These are phyloP conservation scores for Brenthis daphne DNA, from an alignment of 2,888 invertebrate genomes.

Conservation along the genomic window DNA sequence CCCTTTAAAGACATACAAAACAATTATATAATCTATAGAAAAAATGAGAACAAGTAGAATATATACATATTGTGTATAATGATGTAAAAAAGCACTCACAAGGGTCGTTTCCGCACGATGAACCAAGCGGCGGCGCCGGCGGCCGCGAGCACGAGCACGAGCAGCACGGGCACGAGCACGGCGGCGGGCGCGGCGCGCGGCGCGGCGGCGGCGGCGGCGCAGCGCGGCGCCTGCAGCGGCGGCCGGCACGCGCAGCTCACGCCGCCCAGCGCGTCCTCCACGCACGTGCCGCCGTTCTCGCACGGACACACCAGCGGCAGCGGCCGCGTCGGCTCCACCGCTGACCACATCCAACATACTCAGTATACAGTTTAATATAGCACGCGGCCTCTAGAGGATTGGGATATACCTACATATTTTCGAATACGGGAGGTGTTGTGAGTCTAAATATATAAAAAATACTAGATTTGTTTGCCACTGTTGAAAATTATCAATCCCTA, in stretches of 20 bases:
- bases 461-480: too few species aligned
- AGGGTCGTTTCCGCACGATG: constrained; percentile 90
- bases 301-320: constrained; percentile 91
- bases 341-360: constrained; percentile 50
- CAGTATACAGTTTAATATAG: too few species aligned
- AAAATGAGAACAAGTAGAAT: neutral
- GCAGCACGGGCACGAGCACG: constrained; percentile 91
- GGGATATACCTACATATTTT: too few species aligned
- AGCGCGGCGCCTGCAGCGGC: constrained; percentile 86
- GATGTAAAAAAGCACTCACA: constrained; percentile 84
- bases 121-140: constrained; percentile 91
- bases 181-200: constrained; percentile 82
- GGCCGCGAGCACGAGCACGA: constrained; percentile 87
- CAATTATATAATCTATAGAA: too few species aligned
- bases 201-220: constrained; percentile 60
- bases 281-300: constrained; percentile 92
- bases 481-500: too few species aligned
- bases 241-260: constrained; percentile 85
- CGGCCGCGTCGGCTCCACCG: constrained; percentile 88
- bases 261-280: constrained; percentile 69
- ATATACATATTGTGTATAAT: neutral
- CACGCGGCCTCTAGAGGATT: too few species aligned
- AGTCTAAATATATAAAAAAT: too few species aligned
- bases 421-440: too few species aligned
- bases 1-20: too few species aligned